phyloP scores from a whole-genome alignment of 1,140 invertebrate genomes.

The Bombus turneri region DNA sequence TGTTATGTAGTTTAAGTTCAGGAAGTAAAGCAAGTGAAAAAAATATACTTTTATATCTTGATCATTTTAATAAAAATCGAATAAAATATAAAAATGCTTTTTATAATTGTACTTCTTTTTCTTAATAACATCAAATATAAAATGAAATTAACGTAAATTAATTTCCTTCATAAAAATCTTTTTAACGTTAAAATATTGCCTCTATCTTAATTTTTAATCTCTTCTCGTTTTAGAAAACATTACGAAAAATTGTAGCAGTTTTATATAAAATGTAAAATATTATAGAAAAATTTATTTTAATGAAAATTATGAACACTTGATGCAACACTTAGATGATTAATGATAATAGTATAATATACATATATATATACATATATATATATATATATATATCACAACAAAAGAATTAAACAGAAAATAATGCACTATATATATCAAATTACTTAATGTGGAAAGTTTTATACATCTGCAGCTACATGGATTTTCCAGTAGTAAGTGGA shows the following conservation, averaged over 20 bases:
- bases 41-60: neutral
- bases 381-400: neutral
- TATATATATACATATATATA: constrained; percentile 1
- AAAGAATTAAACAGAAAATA: neutral
- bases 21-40: neutral
- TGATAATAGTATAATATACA: constrained; percentile 4
- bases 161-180: neutral
- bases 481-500: constrained; percentile 12
- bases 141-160: neutral
- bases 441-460: neutral
- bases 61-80: neutral
- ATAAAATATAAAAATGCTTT: constrained; percentile 6
- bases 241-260: neutral
- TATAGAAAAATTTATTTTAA: constrained; percentile 46
- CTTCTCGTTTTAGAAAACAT: neutral
- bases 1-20: neutral
- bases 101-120: neutral
- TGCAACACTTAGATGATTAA: neutral
- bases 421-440: neutral
- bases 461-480: constrained; percentile 13
- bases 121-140: neutral
- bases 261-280: neutral
- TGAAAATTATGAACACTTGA: constrained; percentile 33
- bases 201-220: neutral
- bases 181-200: too few species aligned